Evolutionary conservation across 2,113 vertebrate genomes (phyloP).

Genomic region (Antennarius striatus): DNA sequence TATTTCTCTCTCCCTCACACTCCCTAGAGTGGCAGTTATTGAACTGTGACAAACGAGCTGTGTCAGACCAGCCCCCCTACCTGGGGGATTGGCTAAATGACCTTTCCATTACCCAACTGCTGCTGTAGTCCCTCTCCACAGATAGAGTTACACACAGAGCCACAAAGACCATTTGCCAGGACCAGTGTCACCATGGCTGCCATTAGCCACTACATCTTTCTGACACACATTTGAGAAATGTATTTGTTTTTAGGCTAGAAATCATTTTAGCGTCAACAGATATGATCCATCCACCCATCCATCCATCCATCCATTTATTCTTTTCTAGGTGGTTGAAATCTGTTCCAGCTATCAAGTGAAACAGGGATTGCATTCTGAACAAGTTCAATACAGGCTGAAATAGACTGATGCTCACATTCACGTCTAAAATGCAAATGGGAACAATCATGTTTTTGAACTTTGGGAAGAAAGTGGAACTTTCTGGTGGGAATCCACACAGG

Average conservation of each 20-base stretch:
- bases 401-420: too few relatives aligned
- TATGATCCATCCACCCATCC: not conserved
- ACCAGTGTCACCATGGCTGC: slow-evolving; percentile 57
- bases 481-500: too few relatives aligned
- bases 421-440: too few relatives aligned
- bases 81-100: slow-evolving; percentile 79
- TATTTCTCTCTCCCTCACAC: slow-evolving; percentile 53
- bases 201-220: slow-evolving; percentile 46
- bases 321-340: too few relatives aligned
- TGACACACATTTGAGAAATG: slow-evolving; percentile 1
- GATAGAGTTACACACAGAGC: slow-evolving; percentile 73
- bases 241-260: slow-evolving; percentile 6
- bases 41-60: slow-evolving; percentile 82
- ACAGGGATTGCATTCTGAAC: too few relatives aligned
- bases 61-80: slow-evolving; percentile 77
- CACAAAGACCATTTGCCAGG: slow-evolving; percentile 60
- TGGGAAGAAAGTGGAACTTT: too few relatives aligned
- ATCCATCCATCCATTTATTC: too few relatives aligned
- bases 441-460: too few relatives aligned
- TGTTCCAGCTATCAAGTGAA: too few relatives aligned
- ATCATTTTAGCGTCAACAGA: too few relatives aligned
- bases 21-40: slow-evolving; percentile 78
- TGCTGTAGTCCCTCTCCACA: slow-evolving; percentile 71
- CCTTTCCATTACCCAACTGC: slow-evolving; percentile 80
- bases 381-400: too few relatives aligned